Evolutionary conservation across 1,140 invertebrate species (phyloP).

Genomic region (Tetranychus urticae): DNA sequence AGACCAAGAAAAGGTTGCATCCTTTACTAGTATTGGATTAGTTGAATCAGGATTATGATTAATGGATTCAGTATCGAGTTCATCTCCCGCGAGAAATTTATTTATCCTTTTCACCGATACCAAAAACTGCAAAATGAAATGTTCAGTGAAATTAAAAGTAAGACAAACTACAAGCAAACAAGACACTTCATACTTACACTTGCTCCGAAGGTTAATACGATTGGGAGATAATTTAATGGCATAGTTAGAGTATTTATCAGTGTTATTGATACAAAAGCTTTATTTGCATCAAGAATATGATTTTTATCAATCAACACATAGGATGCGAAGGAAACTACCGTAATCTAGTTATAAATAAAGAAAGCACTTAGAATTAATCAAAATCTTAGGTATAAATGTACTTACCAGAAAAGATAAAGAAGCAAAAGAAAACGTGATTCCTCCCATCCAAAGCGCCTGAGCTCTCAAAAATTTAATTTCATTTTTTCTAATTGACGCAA

Average conservation of each 20-base stretch:
- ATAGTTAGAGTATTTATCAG: background rate
- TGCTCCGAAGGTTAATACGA: background rate
- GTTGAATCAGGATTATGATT: background rate
- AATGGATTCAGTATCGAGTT: background rate
- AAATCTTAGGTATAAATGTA: conserved; percentile 31
- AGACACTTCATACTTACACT: background rate
- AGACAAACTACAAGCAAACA: too few species aligned
- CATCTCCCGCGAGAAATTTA: conserved; percentile 33
- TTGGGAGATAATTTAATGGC: background rate
- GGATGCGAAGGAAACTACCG: background rate
- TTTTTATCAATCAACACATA: background rate
- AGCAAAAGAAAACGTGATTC: conserved; percentile 40
- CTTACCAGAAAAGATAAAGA: too few species aligned
- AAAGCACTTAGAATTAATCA: background rate
- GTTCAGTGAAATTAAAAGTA: too few species aligned
- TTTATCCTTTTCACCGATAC: conserved; percentile 51
- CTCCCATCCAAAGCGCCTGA: conserved; percentile 17
- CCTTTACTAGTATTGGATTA: background rate
- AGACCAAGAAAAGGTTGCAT: background rate
- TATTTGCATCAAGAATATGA: background rate
- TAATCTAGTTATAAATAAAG: background rate
- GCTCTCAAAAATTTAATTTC: conserved; percentile 22
- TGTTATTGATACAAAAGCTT: background rate
- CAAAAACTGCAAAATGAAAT: too few species aligned
- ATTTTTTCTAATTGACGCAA: conserved; percentile 19